Base-by-base conservation (phyloP, 2,113 vertebrate genomes). In the Gadus macrocephalus region DNA sequence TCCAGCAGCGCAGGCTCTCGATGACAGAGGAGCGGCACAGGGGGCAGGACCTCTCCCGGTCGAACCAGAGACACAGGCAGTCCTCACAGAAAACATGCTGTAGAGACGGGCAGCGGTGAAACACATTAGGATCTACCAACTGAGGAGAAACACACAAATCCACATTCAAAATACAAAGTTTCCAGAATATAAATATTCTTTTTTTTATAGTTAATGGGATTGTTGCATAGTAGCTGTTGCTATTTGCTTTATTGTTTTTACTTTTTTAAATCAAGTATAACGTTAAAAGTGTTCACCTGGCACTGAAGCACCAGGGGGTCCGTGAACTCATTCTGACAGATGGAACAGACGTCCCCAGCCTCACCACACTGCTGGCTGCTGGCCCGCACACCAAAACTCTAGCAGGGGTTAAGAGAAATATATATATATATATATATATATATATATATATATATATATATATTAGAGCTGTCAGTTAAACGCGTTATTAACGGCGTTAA, bases 11-110 rank as follows among this genome's bases (percentile, higher is more conserved):
- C 77, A 95, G 90, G 0, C 92, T 95, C 67, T 98, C 96, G 6
- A 94, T 90, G 0, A 93, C 92, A 0, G 94, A 84, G 0, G 96
- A 92, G 62, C 97, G 97, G 59, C 97, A 99, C 65, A 99, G 93
- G 0, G 97, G 97, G 75, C 97, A 99, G 7, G 94, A 94, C 69
- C 92, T 91, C 92, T 99, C 97, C 0, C 96, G 92, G 83, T 99
- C 97, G 56, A 98, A 98, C 97, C 97, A 99, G 71, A 96, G 91
- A 74, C 95, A 96, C 80, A 98, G 89, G 78, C 97, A 99, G 62
- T 99, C 97, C 75, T 98, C 97, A 3, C 97, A 99, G 86, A 99
- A 98, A 71, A 98, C 96, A 0, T 99, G 97, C 96, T 99, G 0
- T 35, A 75, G 70, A 69, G 72, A 62, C 60, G 55, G 22, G 25